Evolutionary conservation across 2,113 vertebrate species (phyloP), one percentile per base, ranked within the genome.

Genomic region (Dipodomys merriami): DNA sequence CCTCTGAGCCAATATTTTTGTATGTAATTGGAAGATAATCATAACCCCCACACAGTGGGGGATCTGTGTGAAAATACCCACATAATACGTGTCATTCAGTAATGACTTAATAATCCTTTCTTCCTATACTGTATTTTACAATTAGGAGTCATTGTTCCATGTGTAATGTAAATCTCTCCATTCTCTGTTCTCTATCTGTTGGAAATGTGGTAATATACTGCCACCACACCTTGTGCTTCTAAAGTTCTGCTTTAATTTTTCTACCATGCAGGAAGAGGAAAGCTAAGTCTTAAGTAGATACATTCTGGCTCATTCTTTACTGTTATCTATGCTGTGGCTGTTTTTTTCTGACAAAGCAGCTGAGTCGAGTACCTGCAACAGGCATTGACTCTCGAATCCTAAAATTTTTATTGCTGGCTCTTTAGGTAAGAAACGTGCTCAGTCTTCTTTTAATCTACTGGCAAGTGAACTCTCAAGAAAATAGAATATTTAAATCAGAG

Each of bases 51-150:
- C 16, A n/a, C 10, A 72, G 9, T 1, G 74, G 67, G 82, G 30
- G 18, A 35, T 78, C 25, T 91, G 23, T 87, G 53, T 80, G 35
- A 92, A 95, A 90, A 92, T 90, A 86, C 15, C 46, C n/a, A 19
- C 65, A 23, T 18, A 60, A 29, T 15, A 2, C n/a, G 44, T 88
- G 68, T 73, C 62, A 84, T 46, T 8, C 53, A 64, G 65, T 82
- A 74, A 85, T 88, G 46, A 49, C 77, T 95, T 60, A n/a, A 29
- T 65, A 46, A 93, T 3, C 18, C 35, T 88, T 90, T 72, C 53
- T 85, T 64, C 33, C 33, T 53, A 5, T 44, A 23, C 29, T 86
- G 2, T 44, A 53, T 49, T 90, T 80, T 72, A 83, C 27, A 39
- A 20, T 82, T 68, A 57, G 69, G 49, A 77, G 29, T 2, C 13